Conservation (phyloP, 2,113 vertebrate genomes). For the Oceanodroma tethys region DNA sequence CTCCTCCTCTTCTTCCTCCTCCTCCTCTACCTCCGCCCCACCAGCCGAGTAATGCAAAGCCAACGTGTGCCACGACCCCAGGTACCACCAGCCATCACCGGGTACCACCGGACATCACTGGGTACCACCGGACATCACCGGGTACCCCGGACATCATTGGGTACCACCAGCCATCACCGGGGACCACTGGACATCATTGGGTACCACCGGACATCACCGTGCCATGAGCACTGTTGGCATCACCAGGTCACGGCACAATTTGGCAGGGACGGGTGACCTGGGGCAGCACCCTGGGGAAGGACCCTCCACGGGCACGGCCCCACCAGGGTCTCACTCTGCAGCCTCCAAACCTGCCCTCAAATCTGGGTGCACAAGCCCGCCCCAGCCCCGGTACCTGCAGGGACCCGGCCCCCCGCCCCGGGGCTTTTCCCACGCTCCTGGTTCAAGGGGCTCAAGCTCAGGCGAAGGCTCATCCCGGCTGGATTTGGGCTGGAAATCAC, state of each 20-base stretch:
- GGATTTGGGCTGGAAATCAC: neutral
- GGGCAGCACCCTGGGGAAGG: neutral
- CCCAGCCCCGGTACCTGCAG: neutral
- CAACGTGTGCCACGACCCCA: fast-evolving
- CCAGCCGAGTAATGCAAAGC: fast-evolving
- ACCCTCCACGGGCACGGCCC: neutral
- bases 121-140: neutral
- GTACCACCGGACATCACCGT: neutral
- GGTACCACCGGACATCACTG: fast-evolving
- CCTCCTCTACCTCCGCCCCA: neutral
- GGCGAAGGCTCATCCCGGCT: neutral
- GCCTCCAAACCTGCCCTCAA: neutral
- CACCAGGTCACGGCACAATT: neutral
- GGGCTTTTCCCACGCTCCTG: neutral
- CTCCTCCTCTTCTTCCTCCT: neutral
- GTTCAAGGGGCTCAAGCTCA: neutral
- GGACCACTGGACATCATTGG: fast-evolving
- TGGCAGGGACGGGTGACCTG: neutral
- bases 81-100: fast-evolving
- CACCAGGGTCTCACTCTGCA: neutral
- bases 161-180: fast-evolving
- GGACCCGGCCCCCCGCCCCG: fast-evolving
- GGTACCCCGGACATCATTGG: neutral
- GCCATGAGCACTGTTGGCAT: neutral
- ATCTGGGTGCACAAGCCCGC: fast-evolving